Conservation (phyloP, 1,140 invertebrate genomes). For the Aphelinus certus region DNA sequence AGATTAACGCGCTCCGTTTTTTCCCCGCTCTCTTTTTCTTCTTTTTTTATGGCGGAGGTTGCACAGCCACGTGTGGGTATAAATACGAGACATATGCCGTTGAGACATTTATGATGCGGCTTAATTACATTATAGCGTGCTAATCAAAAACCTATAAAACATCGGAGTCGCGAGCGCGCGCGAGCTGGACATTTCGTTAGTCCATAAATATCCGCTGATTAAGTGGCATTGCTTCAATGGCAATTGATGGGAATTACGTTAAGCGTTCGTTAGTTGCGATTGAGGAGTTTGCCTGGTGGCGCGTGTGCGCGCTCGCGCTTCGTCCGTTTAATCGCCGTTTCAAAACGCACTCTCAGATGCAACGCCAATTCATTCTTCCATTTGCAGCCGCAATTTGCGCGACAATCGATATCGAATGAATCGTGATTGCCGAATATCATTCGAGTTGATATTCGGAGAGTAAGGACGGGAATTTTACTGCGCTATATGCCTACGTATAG, state of each 20-base stretch:
- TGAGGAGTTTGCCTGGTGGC: background rate
- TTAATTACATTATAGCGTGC: background rate
- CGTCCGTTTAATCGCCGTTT: too few species aligned
- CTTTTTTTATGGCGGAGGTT: background rate
- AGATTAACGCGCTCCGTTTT: background rate
- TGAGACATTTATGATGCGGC: background rate
- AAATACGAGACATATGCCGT: background rate
- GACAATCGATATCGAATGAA: too few species aligned
- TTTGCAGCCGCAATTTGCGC: background rate
- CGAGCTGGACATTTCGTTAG: background rate
- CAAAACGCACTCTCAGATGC: too few species aligned
- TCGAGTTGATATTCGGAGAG: too few species aligned
- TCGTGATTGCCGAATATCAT: too few species aligned
- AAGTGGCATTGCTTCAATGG: background rate
- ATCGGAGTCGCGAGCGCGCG: background rate
- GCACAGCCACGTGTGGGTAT: background rate
- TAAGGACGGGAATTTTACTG: too few species aligned
- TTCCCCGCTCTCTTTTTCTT: too few species aligned
- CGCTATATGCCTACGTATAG: too few species aligned
- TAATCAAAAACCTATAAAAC: slow-evolving; percentile 12
- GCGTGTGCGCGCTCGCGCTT: background rate
- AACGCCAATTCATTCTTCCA: background rate
- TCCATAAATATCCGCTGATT: slow-evolving; percentile 14
- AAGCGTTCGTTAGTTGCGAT: slow-evolving; percentile 9
- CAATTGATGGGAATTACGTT: slow-evolving; percentile 6